A percentile compares a stretch with the other conserved stretches of the same genome.
Conservation (phyloP, 2,888 invertebrate species). For the Endotricha flammealis region DNA sequence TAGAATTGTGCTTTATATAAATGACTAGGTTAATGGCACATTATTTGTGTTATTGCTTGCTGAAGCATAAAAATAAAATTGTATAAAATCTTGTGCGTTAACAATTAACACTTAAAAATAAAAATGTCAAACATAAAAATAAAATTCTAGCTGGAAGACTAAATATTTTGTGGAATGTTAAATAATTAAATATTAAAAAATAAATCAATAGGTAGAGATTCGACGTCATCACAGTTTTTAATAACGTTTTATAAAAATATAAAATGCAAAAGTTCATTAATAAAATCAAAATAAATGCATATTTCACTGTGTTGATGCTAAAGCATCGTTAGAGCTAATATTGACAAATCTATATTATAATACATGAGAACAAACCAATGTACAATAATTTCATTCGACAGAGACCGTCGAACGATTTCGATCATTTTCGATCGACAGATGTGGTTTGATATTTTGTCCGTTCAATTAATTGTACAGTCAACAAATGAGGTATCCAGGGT, state of each 20-base stretch:
- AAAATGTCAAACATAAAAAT: slow-evolving; percentile 2
- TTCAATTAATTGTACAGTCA: no score
- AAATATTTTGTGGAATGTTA: slow-evolving; percentile 30
- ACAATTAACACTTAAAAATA: slow-evolving; percentile 6
- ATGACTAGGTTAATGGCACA: slow-evolving; percentile 10
- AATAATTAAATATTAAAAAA: slow-evolving; percentile 7
- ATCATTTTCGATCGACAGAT: no score
- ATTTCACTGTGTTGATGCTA: no score
- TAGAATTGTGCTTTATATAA: slow-evolving; percentile 5
- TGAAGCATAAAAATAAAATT: not conserved
- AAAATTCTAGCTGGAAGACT: slow-evolving; percentile 28
- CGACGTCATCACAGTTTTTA: slow-evolving; percentile 11
- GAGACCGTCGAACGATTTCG: no score
- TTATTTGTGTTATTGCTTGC: slow-evolving; percentile 3
- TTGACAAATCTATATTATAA: no score
- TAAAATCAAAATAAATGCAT: slow-evolving; percentile 11
- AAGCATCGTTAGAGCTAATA: no score
- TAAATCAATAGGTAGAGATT: slow-evolving; percentile 20
- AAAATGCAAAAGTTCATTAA: slow-evolving; percentile 10
- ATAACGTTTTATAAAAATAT: slow-evolving; percentile 3
- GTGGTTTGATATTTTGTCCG: no score
- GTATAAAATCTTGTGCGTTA: slow-evolving; percentile 3
- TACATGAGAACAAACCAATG: no score
- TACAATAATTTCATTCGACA: no score
- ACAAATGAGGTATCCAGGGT: no score